Conservation (phyloP, 2,113 vertebrate species). For the Siniperca knerii region DNA sequence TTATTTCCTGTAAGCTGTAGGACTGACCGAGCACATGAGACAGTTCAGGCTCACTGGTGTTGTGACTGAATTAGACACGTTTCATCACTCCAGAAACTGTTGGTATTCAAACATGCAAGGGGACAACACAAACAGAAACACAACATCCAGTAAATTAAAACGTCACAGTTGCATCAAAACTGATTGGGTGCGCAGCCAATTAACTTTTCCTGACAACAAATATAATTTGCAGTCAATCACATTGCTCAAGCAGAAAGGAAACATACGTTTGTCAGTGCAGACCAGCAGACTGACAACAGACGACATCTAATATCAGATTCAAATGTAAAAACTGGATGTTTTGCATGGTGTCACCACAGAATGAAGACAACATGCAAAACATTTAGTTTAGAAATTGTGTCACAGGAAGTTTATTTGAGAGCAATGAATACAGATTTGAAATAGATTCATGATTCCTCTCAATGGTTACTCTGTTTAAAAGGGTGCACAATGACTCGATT, state of each 20-base stretch:
- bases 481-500: too few relatives aligned
- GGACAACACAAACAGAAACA: neutral
- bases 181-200: neutral
- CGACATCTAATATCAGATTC: neutral
- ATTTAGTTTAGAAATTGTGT: neutral
- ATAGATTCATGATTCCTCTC: too few relatives aligned
- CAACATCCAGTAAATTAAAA: neutral
- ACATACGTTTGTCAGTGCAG: neutral
- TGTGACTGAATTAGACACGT: neutral
- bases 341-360: too few relatives aligned
- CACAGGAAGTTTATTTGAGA: neutral
- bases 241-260: neutral
- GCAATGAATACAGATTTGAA: too few relatives aligned
- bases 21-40: neutral
- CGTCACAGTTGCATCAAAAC: neutral
- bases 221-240: neutral
- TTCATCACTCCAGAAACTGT: neutral
- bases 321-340: neutral
- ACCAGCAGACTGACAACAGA: neutral
- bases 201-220: neutral
- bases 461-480: neutral
- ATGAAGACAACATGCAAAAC: neutral
- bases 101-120: neutral
- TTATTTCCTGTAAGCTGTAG: slow-evolving; percentile 2
- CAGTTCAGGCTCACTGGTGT: neutral